Conservation (phyloP, 2,113 vertebrate species). For the Jacana jacana region DNA sequence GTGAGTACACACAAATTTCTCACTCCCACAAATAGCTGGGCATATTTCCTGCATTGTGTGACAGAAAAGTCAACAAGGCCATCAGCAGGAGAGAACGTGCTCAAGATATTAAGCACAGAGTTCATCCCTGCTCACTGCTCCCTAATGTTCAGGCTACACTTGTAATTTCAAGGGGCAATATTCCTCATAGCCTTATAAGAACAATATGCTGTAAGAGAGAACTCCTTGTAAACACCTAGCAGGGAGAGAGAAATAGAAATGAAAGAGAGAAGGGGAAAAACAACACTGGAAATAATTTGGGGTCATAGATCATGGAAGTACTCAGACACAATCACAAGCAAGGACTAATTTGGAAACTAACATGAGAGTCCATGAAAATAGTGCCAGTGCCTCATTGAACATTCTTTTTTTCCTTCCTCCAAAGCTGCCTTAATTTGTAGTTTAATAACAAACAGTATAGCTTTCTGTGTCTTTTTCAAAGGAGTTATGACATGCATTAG, state of each 20-base stretch:
- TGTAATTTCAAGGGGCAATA: neutral
- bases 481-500: conserved; percentile 45
- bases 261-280: neutral
- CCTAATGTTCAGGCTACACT: neutral
- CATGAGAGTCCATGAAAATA: neutral
- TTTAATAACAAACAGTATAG: conserved; percentile 36
- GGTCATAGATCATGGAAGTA: neutral
- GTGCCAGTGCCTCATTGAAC: neutral
- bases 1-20: neutral
- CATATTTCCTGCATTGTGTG: neutral
- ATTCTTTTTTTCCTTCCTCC: neutral
- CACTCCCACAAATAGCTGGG: neutral
- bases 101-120: neutral
- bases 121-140: neutral
- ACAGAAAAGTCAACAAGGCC: neutral
- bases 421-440: conserved; percentile 21
- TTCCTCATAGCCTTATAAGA: neutral
- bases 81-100: neutral
- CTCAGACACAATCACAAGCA: neutral
- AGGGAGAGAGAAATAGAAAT: neutral
- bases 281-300: neutral
- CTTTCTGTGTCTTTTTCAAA: neutral
- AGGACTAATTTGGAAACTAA: neutral
- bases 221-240: neutral
- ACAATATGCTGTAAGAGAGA: neutral